Conservation (phyloP, 2,113 vertebrate genomes). For the Phasianus colchicus region DNA sequence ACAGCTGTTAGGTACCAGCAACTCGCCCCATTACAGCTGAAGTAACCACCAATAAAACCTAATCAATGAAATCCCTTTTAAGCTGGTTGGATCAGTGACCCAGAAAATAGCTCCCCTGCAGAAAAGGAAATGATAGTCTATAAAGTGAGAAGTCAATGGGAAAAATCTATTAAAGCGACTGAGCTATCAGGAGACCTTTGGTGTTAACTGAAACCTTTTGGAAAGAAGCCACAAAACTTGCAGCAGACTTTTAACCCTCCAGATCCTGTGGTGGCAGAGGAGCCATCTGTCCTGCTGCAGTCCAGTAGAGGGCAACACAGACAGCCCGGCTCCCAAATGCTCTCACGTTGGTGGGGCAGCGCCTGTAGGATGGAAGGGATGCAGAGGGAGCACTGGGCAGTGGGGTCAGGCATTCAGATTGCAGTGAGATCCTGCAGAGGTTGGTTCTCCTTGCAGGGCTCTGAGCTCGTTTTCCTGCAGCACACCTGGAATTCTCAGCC, state of each 20-base stretch:
- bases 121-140: constrained; percentile 91
- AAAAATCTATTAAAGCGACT: constrained; percentile 82
- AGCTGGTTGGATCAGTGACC: constrained; percentile 87
- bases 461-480: background rate
- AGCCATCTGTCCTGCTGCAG: background rate
- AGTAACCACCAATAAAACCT: constrained; percentile 82
- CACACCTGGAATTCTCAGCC: rapidly evolving
- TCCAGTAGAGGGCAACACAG: background rate
- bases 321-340: rapidly evolving
- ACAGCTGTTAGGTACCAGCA: constrained; percentile 32
- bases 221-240: constrained; percentile 71
- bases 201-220: constrained; percentile 81
- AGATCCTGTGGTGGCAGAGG: rapidly evolving
- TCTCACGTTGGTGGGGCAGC: background rate
- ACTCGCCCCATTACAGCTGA: constrained; percentile 61
- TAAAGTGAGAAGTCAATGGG: constrained; percentile 82
- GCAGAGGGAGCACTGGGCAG: rapidly evolving
- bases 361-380: background rate
- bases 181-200: constrained; percentile 74
- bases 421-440: background rate
- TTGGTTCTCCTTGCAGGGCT: background rate
- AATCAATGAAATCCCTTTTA: constrained; percentile 87
- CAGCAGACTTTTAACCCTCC: constrained; percentile 72
- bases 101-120: constrained; percentile 89
- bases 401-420: rapidly evolving